Conservation (phyloP, 2,888 invertebrate species). For the Melipona bicolor region DNA sequence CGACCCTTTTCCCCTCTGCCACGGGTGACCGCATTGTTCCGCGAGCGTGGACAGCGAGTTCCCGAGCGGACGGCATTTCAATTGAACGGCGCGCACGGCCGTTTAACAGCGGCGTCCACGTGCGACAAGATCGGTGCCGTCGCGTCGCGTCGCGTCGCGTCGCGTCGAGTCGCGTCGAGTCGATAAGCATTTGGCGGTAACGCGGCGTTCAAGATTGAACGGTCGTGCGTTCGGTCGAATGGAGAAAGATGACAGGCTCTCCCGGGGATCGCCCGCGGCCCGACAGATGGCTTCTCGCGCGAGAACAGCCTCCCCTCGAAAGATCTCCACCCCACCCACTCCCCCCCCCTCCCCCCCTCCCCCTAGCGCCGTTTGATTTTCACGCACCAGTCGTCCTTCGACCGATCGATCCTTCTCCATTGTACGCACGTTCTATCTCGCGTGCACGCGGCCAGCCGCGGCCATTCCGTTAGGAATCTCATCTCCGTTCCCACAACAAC, state of each 20-base stretch:
- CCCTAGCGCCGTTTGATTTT: conserved; percentile 29
- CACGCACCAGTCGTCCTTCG: conserved; percentile 2
- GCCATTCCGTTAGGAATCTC: conserved; percentile 79
- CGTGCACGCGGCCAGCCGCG: conserved; percentile 51
- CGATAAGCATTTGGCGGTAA: conserved; percentile 18
- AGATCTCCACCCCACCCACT: background rate
- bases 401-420: conserved; percentile 11
- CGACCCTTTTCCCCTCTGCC: background rate
- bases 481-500: conserved; percentile 73
- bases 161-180: conserved; percentile 16
- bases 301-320: conserved; percentile 8
- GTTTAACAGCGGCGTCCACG: background rate
- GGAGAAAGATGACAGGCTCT: conserved; percentile 51
- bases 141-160: background rate
- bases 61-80: conserved; percentile 6
- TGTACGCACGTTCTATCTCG: conserved; percentile 54
- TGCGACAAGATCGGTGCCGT: conserved; percentile 16
- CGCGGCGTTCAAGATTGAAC: conserved; percentile 7
- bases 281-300: conserved; percentile 40
- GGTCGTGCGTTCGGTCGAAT: background rate
- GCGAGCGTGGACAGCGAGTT: background rate
- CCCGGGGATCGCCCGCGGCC: conserved; percentile 25
- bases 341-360: background rate
- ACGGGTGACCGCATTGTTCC: conserved; percentile 9
- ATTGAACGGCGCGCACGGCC: conserved; percentile 1